A percentile compares a stretch with the other conserved stretches of the same genome.
phyloP scores from a whole-genome alignment of 2,888 invertebrate genomes.

The Branchellion lobata region DNA sequence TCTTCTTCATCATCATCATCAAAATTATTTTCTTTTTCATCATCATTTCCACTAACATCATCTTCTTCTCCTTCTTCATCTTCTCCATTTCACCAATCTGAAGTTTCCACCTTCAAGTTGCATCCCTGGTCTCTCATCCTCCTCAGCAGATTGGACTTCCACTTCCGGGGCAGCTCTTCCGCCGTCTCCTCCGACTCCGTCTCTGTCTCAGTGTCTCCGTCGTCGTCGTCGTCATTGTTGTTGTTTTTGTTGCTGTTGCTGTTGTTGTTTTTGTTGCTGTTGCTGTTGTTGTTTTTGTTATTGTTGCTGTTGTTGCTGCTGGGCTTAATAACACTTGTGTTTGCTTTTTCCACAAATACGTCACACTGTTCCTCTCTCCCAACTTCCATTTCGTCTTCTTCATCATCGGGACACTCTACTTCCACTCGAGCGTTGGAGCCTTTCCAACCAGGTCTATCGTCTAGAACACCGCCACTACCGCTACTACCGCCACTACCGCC shows the following conservation, averaged over 20 bases:
- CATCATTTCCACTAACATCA: no score
- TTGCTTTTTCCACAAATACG: neutral
- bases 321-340: neutral
- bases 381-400: neutral
- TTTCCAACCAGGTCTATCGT: neutral
- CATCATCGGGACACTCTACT: no score
- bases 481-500: no score
- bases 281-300: neutral
- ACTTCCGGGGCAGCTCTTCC: conserved; percentile 22
- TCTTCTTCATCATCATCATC: no score
- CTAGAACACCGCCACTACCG: no score
- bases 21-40: no score
- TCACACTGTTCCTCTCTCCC: neutral
- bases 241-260: neutral
- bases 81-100: neutral
- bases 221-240: neutral
- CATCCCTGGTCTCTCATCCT: conserved; percentile 28
- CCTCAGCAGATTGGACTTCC: conserved; percentile 45
- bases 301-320: neutral
- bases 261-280: neutral
- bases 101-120: neutral
- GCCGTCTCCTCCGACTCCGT: neutral
- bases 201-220: neutral
- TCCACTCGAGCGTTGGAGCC: no score
- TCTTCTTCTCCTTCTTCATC: neutral